phyloP scores from a whole-genome alignment of 2,888 invertebrate species.

The Harpalus rufipes region DNA sequence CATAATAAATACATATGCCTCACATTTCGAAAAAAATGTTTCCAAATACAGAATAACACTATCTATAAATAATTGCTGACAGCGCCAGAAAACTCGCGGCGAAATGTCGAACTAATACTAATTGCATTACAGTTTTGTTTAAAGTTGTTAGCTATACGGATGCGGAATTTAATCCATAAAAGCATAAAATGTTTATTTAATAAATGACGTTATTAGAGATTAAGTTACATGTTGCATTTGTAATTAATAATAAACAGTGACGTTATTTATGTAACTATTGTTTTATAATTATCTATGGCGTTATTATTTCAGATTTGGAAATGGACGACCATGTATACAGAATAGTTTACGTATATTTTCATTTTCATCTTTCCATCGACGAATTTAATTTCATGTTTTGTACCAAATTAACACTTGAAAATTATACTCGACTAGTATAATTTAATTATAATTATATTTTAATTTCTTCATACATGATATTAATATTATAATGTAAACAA shows the following conservation, averaged over 20 bases:
- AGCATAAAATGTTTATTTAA: conserved; percentile 29
- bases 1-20: conserved; percentile 24
- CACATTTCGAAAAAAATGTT: background rate
- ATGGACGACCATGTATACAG: background rate
- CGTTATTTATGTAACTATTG: conserved; percentile 33
- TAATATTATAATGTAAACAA: background rate
- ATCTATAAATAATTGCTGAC: conserved; percentile 33
- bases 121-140: background rate
- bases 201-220: conserved; percentile 30
- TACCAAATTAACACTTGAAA: background rate
- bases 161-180: conserved; percentile 17
- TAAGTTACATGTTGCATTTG: conserved; percentile 48
- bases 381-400: background rate
- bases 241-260: conserved; percentile 39
- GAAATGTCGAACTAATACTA: conserved; percentile 10
- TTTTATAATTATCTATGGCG: conserved; percentile 27
- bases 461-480: background rate
- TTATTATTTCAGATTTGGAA: conserved; percentile 18
- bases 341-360: background rate
- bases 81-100: conserved; percentile 13
- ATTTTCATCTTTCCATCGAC: background rate
- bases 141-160: background rate
- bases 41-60: conserved; percentile 17
- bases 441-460: background rate
- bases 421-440: background rate